Conservation (phyloP, 2,888 invertebrate genomes). For the Aproaerema taeniolella region DNA sequence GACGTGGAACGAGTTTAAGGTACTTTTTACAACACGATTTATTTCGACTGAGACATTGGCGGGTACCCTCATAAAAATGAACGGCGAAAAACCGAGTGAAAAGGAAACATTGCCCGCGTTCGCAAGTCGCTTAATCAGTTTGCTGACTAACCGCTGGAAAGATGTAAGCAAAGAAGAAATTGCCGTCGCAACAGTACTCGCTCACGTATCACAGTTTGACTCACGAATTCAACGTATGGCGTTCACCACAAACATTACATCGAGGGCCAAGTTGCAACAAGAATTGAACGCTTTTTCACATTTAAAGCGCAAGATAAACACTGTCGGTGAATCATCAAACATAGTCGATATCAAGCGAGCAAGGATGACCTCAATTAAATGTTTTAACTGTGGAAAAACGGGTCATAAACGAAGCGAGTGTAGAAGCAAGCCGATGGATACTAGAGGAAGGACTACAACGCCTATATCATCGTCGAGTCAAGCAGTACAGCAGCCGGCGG, state of each 20-base stretch:
- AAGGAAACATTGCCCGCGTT: neutral
- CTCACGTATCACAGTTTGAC: constrained; percentile 1
- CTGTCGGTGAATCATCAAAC: neutral
- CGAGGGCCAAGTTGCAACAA: neutral
- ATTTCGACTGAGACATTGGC: neutral
- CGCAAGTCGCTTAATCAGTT: neutral
- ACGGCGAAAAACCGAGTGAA: neutral
- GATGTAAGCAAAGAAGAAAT: neutral
- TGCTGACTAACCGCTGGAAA: neutral
- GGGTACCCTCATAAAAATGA: constrained; percentile 3
- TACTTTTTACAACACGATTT: neutral
- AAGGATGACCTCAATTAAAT: constrained; percentile 11
- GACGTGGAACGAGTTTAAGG: constrained; percentile 1
- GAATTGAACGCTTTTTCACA: neutral
- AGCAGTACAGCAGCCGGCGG: constrained; percentile 3
- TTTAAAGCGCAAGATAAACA: neutral
- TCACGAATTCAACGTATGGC: neutral
- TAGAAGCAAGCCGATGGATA: constrained; percentile 1
- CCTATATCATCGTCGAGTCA: constrained; percentile 9
- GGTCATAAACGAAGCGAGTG: constrained; percentile 17
- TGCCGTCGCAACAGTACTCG: neutral
- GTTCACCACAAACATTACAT: neutral
- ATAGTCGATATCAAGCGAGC: constrained; percentile 6
- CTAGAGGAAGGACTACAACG: constrained; percentile 9
- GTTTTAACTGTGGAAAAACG: constrained; percentile 16